phyloP scores from a whole-genome alignment of 2,113 vertebrate species.

The Caranx ignobilis region DNA sequence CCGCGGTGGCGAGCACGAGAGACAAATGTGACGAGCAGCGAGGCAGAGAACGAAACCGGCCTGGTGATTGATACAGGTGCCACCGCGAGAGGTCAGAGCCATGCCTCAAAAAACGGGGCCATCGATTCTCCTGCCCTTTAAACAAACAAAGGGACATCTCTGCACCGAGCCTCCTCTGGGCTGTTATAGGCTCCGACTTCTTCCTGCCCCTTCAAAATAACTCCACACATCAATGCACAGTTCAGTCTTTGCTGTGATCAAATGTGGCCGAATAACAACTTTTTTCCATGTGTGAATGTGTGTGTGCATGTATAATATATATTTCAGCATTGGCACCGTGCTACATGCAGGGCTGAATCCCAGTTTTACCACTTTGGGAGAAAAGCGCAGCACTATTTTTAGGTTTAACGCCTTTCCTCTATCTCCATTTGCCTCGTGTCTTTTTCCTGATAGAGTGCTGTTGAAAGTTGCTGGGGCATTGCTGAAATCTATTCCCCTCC shows the following conservation, averaged over 20 bases:
- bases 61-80: conserved; percentile 82
- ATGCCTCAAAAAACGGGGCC: conserved; percentile 83
- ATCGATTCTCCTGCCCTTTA: conserved; percentile 84
- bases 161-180: conserved; percentile 33
- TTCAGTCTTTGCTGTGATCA: conserved; percentile 33
- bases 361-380: conserved; percentile 12
- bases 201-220: conserved; percentile 49
- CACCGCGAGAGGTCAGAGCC: conserved; percentile 81
- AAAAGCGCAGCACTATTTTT: conserved; percentile 46
- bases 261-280: background rate
- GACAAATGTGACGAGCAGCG: conserved; percentile 77
- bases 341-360: conserved; percentile 7
- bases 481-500: conserved; percentile 69
- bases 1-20: conserved; percentile 34
- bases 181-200: conserved; percentile 44
- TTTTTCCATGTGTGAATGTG: background rate
- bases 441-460: conserved; percentile 55
- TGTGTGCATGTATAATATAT: background rate
- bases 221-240: conserved; percentile 42
- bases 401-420: conserved; percentile 57
- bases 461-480: conserved; percentile 62
- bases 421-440: conserved; percentile 65
- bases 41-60: conserved; percentile 65
- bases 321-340: conserved; percentile 29
- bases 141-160: conserved; percentile 83